These are phyloP conservation scores for Branchellion lobata DNA, from an alignment of 2,888 invertebrate species.

Conservation along the genomic window DNA sequence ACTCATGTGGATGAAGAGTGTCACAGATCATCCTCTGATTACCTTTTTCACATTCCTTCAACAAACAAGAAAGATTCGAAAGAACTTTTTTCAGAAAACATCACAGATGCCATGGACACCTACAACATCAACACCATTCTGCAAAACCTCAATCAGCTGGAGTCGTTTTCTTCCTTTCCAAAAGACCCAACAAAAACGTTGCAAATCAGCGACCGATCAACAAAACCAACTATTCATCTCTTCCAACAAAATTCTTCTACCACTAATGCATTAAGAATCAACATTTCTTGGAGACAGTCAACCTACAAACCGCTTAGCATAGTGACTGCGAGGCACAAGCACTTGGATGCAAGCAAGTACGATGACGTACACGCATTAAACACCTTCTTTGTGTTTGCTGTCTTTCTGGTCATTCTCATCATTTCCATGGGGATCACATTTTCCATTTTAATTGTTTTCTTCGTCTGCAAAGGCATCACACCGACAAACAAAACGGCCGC, in stretches of 20 bases:
- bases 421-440: constrained; percentile 40
- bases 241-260: no score
- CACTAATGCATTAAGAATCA: no score
- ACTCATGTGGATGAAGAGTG: constrained; percentile 43
- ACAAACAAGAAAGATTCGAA: neutral
- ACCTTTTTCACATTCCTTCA: neutral
- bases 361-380: no score
- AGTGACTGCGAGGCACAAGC: no score
- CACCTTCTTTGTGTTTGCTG: constrained; percentile 12
- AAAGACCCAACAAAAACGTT: neutral
- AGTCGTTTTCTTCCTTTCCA: no score
- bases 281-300: no score
- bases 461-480: constrained; percentile 31
- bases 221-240: no score
- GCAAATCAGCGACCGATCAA: no score
- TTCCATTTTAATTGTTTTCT: constrained; percentile 30
- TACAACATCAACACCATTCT: neutral
- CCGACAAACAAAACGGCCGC: neutral
- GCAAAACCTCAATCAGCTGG: neutral
- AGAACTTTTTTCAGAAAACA: neutral
- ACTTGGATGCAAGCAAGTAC: no score
- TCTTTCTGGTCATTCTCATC: constrained; percentile 29
- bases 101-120: neutral
- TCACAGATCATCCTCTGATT: neutral
- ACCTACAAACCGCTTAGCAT: no score